Percentiles rank a stretch among this genome's conserved stretches.
Evolutionary conservation across 2,888 invertebrate species (phyloP).

Genomic region (Pyralis farinalis): DNA sequence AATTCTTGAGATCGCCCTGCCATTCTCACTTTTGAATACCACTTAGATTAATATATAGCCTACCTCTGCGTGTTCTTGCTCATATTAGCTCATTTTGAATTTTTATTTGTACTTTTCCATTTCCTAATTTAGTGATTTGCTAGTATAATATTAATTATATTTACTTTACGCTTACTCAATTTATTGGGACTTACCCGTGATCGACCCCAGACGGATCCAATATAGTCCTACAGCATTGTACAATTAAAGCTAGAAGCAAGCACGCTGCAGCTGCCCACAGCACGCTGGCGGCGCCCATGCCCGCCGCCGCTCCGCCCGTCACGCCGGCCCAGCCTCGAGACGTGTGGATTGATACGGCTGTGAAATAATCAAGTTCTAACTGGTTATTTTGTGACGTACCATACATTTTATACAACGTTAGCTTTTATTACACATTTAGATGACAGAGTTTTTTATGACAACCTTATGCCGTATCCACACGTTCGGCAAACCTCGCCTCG

Average conservation of each 20-base stretch:
- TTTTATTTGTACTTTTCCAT: too few relatives aligned
- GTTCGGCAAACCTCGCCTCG: too few relatives aligned
- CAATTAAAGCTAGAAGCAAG: constrained; percentile 72
- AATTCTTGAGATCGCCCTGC: too few relatives aligned
- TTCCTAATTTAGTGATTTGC: too few relatives aligned
- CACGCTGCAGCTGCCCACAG: constrained; percentile 81
- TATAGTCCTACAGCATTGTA: constrained; percentile 78
- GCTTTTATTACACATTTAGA: background rate
- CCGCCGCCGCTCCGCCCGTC: constrained; percentile 49
- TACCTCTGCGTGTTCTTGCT: too few relatives aligned
- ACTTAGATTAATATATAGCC: too few relatives aligned
- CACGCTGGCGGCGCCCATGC: constrained; percentile 55
- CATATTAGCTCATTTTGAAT: too few relatives aligned
- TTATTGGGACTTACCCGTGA: constrained; percentile 29
- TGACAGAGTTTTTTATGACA: constrained; percentile 3
- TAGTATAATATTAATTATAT: too few relatives aligned
- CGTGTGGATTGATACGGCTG: constrained; percentile 83
- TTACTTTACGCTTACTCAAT: too few relatives aligned
- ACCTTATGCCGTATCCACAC: too few relatives aligned
- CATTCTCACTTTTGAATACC: too few relatives aligned
- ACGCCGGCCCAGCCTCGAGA: constrained; percentile 69
- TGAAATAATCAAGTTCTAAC: constrained; percentile 13
- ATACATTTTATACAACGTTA: background rate
- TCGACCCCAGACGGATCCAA: constrained; percentile 56
- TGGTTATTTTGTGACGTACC: background rate